Base-by-base conservation (phyloP, 2,888 invertebrate genomes). In the Clunio marinus region DNA sequence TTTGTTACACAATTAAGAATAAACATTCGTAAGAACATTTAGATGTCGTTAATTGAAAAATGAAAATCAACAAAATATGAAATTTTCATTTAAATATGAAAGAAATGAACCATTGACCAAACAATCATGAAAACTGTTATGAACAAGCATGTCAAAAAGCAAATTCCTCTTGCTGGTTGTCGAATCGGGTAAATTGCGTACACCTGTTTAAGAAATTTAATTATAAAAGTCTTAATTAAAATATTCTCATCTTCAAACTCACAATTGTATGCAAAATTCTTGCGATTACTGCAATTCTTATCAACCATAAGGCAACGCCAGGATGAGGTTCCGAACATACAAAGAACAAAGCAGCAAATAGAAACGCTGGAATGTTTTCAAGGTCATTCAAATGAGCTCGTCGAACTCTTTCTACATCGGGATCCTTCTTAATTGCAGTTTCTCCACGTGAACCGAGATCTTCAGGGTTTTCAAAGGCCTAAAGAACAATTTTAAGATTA, bases 361-460 rank as follows among this genome's bases (percentile, higher is more conserved):
- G 74, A 73, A 83, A 85, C 1, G 81, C 75, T 0, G 81, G 75
- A 68, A 85, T 83, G 75, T 84, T 85, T 74, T 85, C 84, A 71
- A 85, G 71, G 74, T 85, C 85, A 72, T 85, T 85, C 73, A 80
- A 76, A 72, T 84, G 83, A 13, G 83, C 83, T 71, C 85, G 25
- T 8, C 66, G 15, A 8, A 57, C 35, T 13, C 66, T 3, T 24
- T 66, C 66, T 15, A 66, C 66, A 35, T 51, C 55, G 5, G 45
- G 46, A 22, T 37, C 37, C 25, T 63, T 63, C 2, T 46, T 63
- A 4, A 63, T 46, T 32, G 32, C 32, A 32, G 32, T n/a, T 17
- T 45, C 63, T 15, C n/a, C 22, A 45, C 13, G 10, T 7, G 27
- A 10, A 3, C 7, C 25, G 4, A 65, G 8, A 25, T 66, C 66